These are phyloP conservation scores for Lasioglossum villosulum DNA, from an alignment of 2,888 invertebrate genomes.

Conservation along the genomic window DNA sequence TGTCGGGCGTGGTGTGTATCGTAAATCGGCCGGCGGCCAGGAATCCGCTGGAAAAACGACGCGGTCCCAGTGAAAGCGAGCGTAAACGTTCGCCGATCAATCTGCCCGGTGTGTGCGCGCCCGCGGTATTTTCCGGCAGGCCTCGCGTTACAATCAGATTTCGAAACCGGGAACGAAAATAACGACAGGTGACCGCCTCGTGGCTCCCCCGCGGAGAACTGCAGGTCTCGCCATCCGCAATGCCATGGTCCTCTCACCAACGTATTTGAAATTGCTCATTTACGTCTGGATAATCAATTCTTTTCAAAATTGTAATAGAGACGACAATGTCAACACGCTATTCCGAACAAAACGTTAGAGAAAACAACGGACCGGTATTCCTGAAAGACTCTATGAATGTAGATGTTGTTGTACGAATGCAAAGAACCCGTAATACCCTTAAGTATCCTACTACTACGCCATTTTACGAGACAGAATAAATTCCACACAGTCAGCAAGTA, in stretches of 20 bases:
- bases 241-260: background rate
- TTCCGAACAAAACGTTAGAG: too few relatives aligned
- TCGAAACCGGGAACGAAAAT: background rate
- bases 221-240: background rate
- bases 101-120: slow-evolving; percentile 1
- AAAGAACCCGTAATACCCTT: background rate
- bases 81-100: slow-evolving; percentile 34
- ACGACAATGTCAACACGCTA: background rate
- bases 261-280: too few relatives aligned
- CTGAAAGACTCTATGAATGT: background rate
- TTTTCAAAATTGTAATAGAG: background rate
- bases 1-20: slow-evolving; percentile 25
- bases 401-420: background rate
- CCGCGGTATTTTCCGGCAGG: background rate
- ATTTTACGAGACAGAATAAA: background rate
- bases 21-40: slow-evolving; percentile 25
- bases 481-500: background rate
- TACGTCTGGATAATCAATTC: background rate
- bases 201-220: background rate
- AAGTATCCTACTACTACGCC: background rate
- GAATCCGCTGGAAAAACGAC: slow-evolving; percentile 20
- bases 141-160: background rate
- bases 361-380: background rate
- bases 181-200: background rate
- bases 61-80: slow-evolving; percentile 4